Conservation (phyloP, 2,797 vertebrate genomes). For the Glossophaga mutica region DNA sequence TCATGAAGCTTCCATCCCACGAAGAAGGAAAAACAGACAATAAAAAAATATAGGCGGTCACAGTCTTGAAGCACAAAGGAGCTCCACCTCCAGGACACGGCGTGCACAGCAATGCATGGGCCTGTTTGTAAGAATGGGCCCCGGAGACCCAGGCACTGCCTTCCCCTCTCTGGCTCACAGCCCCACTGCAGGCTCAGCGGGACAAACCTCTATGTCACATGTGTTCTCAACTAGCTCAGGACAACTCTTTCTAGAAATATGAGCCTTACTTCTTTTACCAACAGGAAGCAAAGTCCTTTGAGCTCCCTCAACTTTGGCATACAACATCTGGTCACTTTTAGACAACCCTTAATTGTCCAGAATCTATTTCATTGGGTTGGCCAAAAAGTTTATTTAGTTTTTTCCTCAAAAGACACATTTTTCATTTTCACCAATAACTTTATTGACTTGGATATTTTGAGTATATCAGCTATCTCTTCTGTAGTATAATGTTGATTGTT, state of each 20-base stretch:
- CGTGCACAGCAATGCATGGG: neutral
- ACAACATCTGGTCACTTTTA: neutral
- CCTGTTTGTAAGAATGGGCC: rapidly evolving
- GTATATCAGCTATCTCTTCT: neutral
- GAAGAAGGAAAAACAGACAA: neutral
- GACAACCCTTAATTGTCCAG: neutral
- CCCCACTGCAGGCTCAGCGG: neutral
- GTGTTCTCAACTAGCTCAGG: neutral
- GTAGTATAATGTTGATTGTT: neutral
- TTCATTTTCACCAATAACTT: neutral
- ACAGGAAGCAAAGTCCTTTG: neutral
- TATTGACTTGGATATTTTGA: neutral
- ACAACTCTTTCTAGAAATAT: neutral
- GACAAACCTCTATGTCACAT: neutral
- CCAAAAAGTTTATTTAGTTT: neutral
- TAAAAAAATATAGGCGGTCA: neutral
- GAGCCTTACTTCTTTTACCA: neutral
- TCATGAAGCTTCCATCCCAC: neutral
- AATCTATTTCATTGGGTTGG: neutral
- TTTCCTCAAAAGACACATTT: neutral
- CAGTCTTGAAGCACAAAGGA: conserved; percentile 3
- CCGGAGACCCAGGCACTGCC: neutral
- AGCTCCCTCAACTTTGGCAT: neutral
- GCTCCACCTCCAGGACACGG: neutral
- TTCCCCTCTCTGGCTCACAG: neutral